Evolutionary conservation across 2,888 invertebrate species (phyloP).

Genomic region (Arrhopalites spinosus): DNA sequence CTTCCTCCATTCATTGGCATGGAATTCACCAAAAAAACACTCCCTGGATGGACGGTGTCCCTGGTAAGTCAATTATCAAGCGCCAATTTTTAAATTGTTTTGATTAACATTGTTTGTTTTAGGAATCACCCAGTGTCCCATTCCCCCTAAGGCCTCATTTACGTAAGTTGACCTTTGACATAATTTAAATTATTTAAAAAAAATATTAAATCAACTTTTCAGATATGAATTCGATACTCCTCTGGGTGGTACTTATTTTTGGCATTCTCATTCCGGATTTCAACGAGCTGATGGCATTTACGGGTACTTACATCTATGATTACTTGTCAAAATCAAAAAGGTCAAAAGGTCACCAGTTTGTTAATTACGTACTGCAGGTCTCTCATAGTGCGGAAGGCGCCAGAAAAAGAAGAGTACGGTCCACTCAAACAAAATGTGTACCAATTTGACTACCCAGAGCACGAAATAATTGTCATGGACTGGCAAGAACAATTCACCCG

Average conservation of each 20-base stretch:
- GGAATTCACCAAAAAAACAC: not conserved
- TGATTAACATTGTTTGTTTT: too few relatives aligned
- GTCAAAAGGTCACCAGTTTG: too few relatives aligned
- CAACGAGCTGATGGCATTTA: not conserved
- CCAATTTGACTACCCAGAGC: conserved; percentile 77
- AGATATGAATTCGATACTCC: not conserved
- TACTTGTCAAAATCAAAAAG: conserved; percentile 84
- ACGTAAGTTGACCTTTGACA: conserved; percentile 67
- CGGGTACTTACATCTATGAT: conserved; percentile 62
- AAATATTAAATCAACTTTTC: too few relatives aligned
- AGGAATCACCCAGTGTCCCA: not conserved
- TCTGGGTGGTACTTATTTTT: not conserved
- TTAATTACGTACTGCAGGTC: too few relatives aligned
- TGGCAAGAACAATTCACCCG: conserved; percentile 65
- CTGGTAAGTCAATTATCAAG: too few relatives aligned
- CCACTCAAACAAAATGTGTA: conserved; percentile 62
- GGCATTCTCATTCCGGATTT: not conserved
- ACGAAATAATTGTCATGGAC: conserved; percentile 75
- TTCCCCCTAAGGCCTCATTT: conserved; percentile 82
- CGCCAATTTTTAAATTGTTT: too few relatives aligned
- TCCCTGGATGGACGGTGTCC: conserved; percentile 22
- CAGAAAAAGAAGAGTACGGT: too few relatives aligned
- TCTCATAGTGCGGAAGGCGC: too few relatives aligned
- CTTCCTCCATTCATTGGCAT: conserved; percentile 65
- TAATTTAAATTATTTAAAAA: not conserved